Evolutionary conservation across 2,797 vertebrate species (phyloP).

Genomic region (Peromyscus nudipes): DNA sequence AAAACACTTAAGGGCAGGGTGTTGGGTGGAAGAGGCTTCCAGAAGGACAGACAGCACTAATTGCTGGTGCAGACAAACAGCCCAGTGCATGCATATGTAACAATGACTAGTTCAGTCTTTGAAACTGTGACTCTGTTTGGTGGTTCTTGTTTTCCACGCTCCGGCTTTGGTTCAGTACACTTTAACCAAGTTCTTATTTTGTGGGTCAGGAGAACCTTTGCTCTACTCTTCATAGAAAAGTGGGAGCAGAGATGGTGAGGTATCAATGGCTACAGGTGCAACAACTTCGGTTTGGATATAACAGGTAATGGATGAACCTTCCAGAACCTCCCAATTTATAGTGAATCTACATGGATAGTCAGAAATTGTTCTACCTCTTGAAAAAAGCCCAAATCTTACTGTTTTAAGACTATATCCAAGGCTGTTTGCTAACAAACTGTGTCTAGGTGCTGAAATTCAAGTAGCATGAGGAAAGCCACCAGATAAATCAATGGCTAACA

Average conservation of each 20-base stretch:
- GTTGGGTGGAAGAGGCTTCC: background rate
- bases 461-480: background rate
- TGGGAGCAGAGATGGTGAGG: background rate
- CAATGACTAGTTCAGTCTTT: background rate
- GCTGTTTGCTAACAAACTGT: background rate
- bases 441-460: background rate
- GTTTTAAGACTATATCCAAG: constrained; percentile 8
- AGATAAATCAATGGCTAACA: background rate
- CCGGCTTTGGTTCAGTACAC: background rate
- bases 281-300: background rate
- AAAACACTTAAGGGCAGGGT: background rate
- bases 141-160: background rate
- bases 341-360: background rate
- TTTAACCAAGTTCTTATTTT: background rate
- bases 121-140: background rate
- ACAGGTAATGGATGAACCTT: background rate
- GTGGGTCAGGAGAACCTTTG: background rate
- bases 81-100: background rate
- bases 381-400: background rate
- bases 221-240: background rate
- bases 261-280: background rate
- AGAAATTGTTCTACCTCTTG: background rate
- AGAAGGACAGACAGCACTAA: too few species aligned
- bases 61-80: background rate
- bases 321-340: background rate